Base-by-base conservation (phyloP, 2,113 vertebrate genomes). In the Nematolebias whitei region DNA sequence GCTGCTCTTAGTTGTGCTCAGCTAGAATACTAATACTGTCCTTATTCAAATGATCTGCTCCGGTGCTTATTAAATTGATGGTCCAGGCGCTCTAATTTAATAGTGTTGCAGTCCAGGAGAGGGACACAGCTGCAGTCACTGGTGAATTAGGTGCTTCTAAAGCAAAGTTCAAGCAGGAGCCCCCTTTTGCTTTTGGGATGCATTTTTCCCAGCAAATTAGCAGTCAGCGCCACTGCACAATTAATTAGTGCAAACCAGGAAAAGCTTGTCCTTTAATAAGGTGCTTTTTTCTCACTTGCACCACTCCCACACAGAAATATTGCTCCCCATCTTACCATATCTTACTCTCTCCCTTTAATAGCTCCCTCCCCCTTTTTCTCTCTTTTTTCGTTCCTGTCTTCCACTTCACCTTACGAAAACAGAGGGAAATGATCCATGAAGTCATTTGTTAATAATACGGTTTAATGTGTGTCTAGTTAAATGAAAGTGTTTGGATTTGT, bases 31-130 rank as follows among this genome's bases (percentile, higher is more conserved):
- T 98, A 98, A 99, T 97, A 94, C 86, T 93, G 89, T 95, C 94
- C 95, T 98, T 96, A 98, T 98, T 99, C 95, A 98, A 99, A 98
- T 99, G 92, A 96, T 94, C 94, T 94, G 92, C 94, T 96, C 92
- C 93, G 93, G 92, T 89, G 92, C 95, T 99, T 98, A 98, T 98
- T 96, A 97, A 98, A 97, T 95, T 96, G 94, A 96, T 95, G 94
- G 95, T 94, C 93, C 93, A 89, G 93, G 92, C 92, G 93, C 93
- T 94, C 94, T 96, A 95, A 96, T 98, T 97, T 96, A 98, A 98
- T 96, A 94, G 94, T 93, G 94, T 91, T 87, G 74, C 92, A 87
- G 70, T 94, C 94, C 92, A 88, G 92, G 95, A 93, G 93, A 91
- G 80, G 91, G 91, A 91, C 90, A 86, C 92, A 91, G 95, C 90